Evolutionary conservation across 2,888 invertebrate species (phyloP), one percentile per base, ranked within the genome.

Genomic region (Xylota segnis): DNA sequence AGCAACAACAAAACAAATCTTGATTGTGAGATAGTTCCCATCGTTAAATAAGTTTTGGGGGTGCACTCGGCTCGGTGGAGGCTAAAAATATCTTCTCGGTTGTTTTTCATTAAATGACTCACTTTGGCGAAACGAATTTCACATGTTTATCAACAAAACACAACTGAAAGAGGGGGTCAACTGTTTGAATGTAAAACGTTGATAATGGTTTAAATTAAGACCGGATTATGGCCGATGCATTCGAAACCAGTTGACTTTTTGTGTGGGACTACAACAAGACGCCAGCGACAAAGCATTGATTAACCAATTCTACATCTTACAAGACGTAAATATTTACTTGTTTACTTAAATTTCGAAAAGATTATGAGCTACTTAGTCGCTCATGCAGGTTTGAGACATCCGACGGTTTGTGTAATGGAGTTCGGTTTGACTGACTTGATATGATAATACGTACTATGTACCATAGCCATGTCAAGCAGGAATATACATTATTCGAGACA

Each of bases 1-100:
- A 32, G 0, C 54, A 34, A 52, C 27, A 23, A 29, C 12, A 4
- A 23, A 6, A 7, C 6, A n/a, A 29, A 32, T 27, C 29, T 12
- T 29, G 54, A 54, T 29, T 37, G 18, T 37, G 37, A 9, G 58
- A 58, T 58, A 58, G 50, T 66, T 66, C 37, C 37, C 23, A 52
- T 34, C 18, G 12, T 34, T 34, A 14, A 65, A 34, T 27, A 52
- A 23, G 52, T n/a, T 50, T 23, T 18, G 29, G 27, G 14, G 32
- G 18, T 58, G 37, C 37, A 37, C 18, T 37, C 58, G 58, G 14
- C 6, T 58, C 3, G 14, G 34, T 2, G 58, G 37, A 37, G 23
- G 12, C 50, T 14, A 37, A 34, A 18, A 18, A 7, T 37, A 50
- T 29, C 14, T 65, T 32, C 32, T 45, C 16, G 32, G 10, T 45